Evolutionary conservation across 2,797 vertebrate species (phyloP), one percentile per base, ranked within the genome.

Genomic region (Lerista edwardsae): DNA sequence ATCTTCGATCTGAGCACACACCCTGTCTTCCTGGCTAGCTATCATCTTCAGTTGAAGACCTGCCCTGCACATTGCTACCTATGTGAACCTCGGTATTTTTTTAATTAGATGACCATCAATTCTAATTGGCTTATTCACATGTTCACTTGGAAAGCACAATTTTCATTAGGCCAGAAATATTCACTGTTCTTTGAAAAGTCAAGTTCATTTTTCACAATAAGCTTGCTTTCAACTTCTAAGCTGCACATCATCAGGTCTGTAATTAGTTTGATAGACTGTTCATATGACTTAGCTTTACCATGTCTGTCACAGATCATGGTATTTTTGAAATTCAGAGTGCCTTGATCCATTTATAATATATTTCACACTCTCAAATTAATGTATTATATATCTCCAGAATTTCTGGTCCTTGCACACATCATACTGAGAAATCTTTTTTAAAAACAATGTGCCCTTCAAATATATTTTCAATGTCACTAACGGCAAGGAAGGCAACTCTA

Each of bases 161-260:
- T 65, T 91, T 89, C 47, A 65, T 83, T 82, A 73, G 68, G 29
- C n/a, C 71, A 78, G 34, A 82, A 79, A 83, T 79, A 74, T 78
- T 85, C 41, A 80, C 9, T 72, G 39, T 79, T 17, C 75, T 88
- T 89, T 89, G 41, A 55, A 86, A 62, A 84, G 2, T 21, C 69
- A 72, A 55, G 31, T 29, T 90, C 19, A 69, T 88, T 84, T 39
- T 62, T 79, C 29, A 74, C 17, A 77, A 39, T 77, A 71, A 80
- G n/a, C 82, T 86, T 76, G 2, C 59, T 59, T 21, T 64, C 82
- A 75, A n/a, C 17, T 91, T 82, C 75, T 44, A 75, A n/a, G 5
- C 81, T 21, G 55, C 15, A 21, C 0, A 2, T 64, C 79, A 75
- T 61, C 19, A 44, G 31, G 25, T 67, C 34, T 76, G 31, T 68